phyloP scores from a whole-genome alignment of 2,113 vertebrate species.

The Chauna torquata region DNA sequence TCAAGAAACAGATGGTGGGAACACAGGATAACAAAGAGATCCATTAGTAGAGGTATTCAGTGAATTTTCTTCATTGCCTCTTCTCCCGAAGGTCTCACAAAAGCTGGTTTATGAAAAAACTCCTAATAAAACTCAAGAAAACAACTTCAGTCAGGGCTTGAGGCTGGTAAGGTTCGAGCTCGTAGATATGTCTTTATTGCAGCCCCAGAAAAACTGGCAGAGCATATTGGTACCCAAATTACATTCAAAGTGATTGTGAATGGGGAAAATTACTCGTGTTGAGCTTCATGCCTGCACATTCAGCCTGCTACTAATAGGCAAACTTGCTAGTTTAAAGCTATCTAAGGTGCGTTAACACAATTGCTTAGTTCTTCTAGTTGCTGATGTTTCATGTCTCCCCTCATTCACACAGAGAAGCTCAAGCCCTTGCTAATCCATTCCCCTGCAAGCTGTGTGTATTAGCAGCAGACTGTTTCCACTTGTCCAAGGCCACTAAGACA shows the following conservation, averaged over 20 bases:
- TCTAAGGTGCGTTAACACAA: not conserved
- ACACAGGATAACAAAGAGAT: not conserved
- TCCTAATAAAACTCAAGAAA: not conserved
- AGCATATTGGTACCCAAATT: not conserved
- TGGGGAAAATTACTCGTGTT: not conserved
- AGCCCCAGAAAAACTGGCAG: not conserved
- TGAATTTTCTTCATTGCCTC: not conserved
- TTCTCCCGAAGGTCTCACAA: not conserved
- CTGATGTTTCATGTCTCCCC: not conserved
- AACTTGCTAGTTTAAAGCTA: not conserved
- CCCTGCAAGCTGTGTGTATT: not conserved
- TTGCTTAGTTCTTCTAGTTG: not conserved
- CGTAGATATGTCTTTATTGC: not conserved
- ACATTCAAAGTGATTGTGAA: not conserved
- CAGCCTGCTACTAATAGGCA: not conserved
- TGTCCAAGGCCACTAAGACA: not conserved
- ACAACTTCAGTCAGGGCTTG: not conserved
- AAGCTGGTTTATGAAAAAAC: not conserved
- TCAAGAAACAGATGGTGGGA: conserved; percentile 20
- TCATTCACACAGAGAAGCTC: not conserved
- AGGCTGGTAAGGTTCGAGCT: not conserved
- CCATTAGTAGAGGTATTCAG: not conserved
- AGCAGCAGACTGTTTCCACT: conserved; percentile 24
- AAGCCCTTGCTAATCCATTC: conserved; percentile 1
- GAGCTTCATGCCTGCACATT: not conserved